A percentile compares a stretch with the other conserved stretches of the same genome.
phyloP scores from a whole-genome alignment of 2,113 vertebrate species.

The Eidolon helvum region DNA sequence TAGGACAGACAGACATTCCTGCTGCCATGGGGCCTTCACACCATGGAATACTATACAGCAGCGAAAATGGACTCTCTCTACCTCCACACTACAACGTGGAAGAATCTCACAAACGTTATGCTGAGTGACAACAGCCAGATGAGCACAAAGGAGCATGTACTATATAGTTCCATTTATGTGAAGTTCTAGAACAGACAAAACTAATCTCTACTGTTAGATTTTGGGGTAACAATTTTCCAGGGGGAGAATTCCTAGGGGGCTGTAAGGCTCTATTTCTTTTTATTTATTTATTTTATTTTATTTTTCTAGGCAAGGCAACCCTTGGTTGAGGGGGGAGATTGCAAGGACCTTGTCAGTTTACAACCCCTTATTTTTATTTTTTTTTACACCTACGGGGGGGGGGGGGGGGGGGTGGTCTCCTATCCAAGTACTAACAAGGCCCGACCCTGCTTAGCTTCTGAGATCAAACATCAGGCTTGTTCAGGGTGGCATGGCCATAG shows the following conservation, averaged over 20 bases:
- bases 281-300: too few species aligned
- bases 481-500: too few species aligned
- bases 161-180: neutral
- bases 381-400: too few species aligned
- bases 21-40: neutral
- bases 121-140: neutral
- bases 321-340: too few species aligned
- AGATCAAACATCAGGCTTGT: too few species aligned
- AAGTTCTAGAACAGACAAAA: neutral
- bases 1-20: neutral
- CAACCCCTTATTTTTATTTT: too few species aligned
- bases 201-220: neutral
- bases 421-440: too few species aligned
- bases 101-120: neutral
- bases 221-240: neutral
- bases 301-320: too few species aligned
- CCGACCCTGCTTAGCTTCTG: too few species aligned
- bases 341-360: too few species aligned
- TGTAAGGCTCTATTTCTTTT: neutral
- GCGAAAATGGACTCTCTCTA: rapidly evolving
- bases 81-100: rapidly evolving
- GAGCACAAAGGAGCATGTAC: neutral
- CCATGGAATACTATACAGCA: neutral
- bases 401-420: too few species aligned
- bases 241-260: neutral